phyloP scores from a whole-genome alignment of 2,797 vertebrate species.

The Craterocephalus amniculus region DNA sequence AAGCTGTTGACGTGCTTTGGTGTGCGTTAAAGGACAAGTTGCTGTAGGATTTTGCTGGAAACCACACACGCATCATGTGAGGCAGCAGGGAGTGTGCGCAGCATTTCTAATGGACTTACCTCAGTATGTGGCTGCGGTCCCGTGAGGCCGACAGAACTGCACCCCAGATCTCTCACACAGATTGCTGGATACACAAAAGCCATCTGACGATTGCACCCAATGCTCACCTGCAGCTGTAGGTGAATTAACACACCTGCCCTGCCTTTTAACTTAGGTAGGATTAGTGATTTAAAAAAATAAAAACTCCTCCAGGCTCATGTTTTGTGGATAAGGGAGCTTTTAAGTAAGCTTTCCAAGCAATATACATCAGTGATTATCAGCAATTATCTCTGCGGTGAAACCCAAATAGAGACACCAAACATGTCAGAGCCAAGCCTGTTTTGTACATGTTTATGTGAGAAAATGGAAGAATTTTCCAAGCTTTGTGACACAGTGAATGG shows the following conservation, averaged over 20 bases:
- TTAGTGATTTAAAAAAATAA: background rate
- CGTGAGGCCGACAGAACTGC: conserved; percentile 18
- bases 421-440: background rate
- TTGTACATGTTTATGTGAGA: background rate
- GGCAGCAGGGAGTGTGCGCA: conserved; percentile 8
- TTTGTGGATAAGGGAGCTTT: background rate
- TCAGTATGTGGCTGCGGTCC: conserved; percentile 35
- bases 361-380: background rate
- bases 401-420: conserved; percentile 7
- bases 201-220: conserved; percentile 10
- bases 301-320: background rate
- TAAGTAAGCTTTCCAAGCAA: background rate
- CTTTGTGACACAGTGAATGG: conserved; percentile 4
- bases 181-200: conserved; percentile 15
- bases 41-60: conserved; percentile 44
- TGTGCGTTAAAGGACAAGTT: conserved; percentile 56
- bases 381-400: conserved; percentile 12
- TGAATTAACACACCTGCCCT: background rate
- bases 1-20: conserved; percentile 58
- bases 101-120: conserved; percentile 49
- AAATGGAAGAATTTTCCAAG: conserved; percentile 14
- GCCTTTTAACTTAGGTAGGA: background rate
- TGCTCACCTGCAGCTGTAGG: background rate
- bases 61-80: conserved; percentile 31
- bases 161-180: conserved; percentile 30